Base-by-base conservation (phyloP, 1,140 invertebrate species). In the Samia ricini region DNA sequence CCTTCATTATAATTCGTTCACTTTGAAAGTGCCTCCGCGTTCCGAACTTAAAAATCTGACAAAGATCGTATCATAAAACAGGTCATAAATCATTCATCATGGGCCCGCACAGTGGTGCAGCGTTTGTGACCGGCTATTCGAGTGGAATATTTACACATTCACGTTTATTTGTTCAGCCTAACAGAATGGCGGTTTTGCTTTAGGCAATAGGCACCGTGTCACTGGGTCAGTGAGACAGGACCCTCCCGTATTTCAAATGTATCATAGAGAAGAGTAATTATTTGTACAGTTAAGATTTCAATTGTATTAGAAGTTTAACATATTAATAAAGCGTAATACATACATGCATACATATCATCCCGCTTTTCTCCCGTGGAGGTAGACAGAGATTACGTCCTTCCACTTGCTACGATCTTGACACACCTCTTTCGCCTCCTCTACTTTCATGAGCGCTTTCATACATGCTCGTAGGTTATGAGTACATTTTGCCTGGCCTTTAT, bases 211-310 rank as follows among this genome's bases (percentile, higher is more conserved):
- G 63, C 61, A 57, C 54, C 64, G 74, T 80, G 81, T 82, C 76
- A 83, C 70, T 81, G 68, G 81, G 83, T 85, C 74, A 83, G 75
- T 83, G 59, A 81, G 76, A 56, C 79, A 79, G 76, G 69, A 79
- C 64, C 65, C 69, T 51, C 54, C 55, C 62, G 57, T 63, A 48
- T 60, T 73, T 72, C 69, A 71, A 72, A 76, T 71, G 71, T 18
- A 42, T 0, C 12, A 42, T 42, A 42, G 1, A 15, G n/a, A 1
- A 2, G 1, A 12, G 33, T 2, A 15, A 42, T 4, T 42, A 42
- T 42, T 42, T 10, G 15, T 42, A 42, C 15, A 42, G 4, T 4
- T 0, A n/a, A 5, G 26, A 29, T 29, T 5, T 29, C 6, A 8
- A 29, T 29, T 29, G 1, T 29, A 29, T 29, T 29, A 29, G 6